Percentiles rank a stretch among this genome's conserved stretches.
These are phyloP conservation scores for Mamestra configurata DNA, from an alignment of 1,140 invertebrate genomes.

Conservation along the genomic window DNA sequence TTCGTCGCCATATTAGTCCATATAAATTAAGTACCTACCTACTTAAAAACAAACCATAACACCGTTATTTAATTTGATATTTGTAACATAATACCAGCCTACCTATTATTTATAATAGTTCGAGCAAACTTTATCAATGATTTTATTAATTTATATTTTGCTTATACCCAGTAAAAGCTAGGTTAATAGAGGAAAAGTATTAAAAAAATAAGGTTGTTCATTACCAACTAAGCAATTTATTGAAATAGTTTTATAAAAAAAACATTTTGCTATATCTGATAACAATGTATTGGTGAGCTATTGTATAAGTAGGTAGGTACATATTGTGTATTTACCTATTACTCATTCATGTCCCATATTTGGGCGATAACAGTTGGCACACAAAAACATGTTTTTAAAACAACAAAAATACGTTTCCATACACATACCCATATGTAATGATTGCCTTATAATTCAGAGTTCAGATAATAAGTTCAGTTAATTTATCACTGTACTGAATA, in stretches of 20 bases:
- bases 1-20: background rate
- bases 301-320: too few relatives aligned
- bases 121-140: too few relatives aligned
- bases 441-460: background rate
- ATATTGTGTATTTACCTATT: too few relatives aligned
- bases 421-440: background rate
- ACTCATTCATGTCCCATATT: too few relatives aligned
- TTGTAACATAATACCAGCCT: too few relatives aligned
- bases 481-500: slow-evolving; percentile 1
- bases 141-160: too few relatives aligned
- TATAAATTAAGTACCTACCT: background rate
- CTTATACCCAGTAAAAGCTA: background rate
- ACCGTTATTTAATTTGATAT: too few relatives aligned
- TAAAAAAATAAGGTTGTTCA: background rate
- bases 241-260: background rate
- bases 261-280: too few relatives aligned
- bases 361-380: too few relatives aligned
- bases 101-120: background rate
- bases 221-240: background rate
- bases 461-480: background rate
- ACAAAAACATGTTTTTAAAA: background rate
- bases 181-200: background rate
- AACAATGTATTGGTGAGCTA: too few relatives aligned
- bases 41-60: background rate
- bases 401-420: too few relatives aligned